Conservation (phyloP, 2,113 vertebrate genomes). For the Hoplias malabaricus region DNA sequence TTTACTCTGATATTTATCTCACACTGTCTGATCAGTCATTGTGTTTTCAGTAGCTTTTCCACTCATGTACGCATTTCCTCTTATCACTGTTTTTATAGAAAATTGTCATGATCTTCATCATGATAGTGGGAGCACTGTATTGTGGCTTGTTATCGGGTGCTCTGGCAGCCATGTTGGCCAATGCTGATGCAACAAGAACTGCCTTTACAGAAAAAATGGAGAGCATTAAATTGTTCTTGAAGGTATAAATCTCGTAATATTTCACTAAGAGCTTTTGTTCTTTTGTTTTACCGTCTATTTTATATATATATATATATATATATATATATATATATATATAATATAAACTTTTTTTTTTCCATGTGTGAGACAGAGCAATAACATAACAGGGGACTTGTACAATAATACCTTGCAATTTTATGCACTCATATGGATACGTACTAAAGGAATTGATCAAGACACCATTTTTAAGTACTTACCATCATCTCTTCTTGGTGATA, state of each 20-base stretch:
- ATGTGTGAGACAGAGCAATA: conserved; percentile 37
- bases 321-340: too few species aligned
- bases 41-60: too few species aligned
- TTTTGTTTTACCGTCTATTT: too few species aligned
- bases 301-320: too few species aligned
- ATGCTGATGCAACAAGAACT: conserved; percentile 37
- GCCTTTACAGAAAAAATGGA: conserved; percentile 28
- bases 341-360: too few species aligned
- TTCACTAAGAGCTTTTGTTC: neutral
- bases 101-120: conserved; percentile 8
- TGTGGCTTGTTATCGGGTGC: conserved; percentile 36
- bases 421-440: conserved; percentile 35
- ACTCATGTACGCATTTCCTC: too few species aligned
- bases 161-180: conserved; percentile 32
- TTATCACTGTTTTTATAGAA: conserved; percentile 16
- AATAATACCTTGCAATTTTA: conserved; percentile 24
- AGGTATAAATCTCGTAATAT: conserved; percentile 40
- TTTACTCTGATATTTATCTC: too few species aligned
- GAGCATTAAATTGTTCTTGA: conserved; percentile 41
- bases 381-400: conserved; percentile 30
- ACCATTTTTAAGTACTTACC: conserved; percentile 42
- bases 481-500: conserved; percentile 46
- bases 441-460: conserved; percentile 40
- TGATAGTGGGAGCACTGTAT: conserved; percentile 29
- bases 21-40: too few species aligned